phyloP scores from a whole-genome alignment of 1,140 invertebrate species.

The Sycophila sp. region DNA sequence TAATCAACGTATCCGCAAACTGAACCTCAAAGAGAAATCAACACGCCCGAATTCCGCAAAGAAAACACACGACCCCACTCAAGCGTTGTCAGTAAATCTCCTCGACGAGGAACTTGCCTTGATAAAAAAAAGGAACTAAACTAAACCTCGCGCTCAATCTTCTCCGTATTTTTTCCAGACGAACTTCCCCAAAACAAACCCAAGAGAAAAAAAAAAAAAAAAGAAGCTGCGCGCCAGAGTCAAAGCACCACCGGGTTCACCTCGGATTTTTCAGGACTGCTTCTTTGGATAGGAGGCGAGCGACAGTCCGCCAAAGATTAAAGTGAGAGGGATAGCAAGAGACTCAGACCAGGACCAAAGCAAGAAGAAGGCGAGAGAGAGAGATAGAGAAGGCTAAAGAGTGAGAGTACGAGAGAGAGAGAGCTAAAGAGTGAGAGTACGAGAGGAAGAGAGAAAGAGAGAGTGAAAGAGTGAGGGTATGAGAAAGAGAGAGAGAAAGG shows the following conservation, averaged over 20 bases:
- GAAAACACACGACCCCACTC: not conserved
- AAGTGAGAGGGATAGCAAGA: too few species aligned
- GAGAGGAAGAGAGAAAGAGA: too few species aligned
- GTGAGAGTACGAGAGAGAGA: too few species aligned
- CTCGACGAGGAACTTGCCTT: too few species aligned
- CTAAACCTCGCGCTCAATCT: not conserved
- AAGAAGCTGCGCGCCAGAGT: not conserved
- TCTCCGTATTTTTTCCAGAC: not conserved
- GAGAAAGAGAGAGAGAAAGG: not conserved
- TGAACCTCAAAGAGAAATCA: not conserved
- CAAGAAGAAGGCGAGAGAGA: too few species aligned
- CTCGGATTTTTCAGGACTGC: slow-evolving; percentile 1
- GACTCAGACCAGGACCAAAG: too few species aligned
- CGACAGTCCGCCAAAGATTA: not conserved
- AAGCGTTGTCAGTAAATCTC: not conserved
- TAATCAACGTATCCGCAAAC: not conserved
- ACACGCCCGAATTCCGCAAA: not conserved
- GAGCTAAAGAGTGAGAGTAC: too few species aligned
- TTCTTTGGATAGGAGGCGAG: not conserved
- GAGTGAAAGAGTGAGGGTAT: too few species aligned
- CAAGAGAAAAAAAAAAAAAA: not conserved
- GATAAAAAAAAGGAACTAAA: not conserved
- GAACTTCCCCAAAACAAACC: not conserved
- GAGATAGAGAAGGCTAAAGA: too few species aligned
- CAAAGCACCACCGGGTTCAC: not conserved